Percentiles rank a stretch among this genome's conserved stretches.
These are phyloP conservation scores for Dolomedes plantarius DNA, from an alignment of 2,888 invertebrate genomes.

Conservation along the genomic window DNA sequence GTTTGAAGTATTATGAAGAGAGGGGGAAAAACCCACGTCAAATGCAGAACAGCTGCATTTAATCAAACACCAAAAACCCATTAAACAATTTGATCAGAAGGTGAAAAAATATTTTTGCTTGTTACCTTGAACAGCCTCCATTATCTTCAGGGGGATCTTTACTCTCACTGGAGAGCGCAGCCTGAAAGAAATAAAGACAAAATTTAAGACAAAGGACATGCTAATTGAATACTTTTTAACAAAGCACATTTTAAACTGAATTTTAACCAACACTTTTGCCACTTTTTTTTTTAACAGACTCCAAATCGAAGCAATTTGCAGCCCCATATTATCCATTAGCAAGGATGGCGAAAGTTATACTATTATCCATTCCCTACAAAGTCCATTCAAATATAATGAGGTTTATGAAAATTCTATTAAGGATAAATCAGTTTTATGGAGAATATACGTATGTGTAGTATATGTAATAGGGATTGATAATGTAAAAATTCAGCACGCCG, in stretches of 20 bases:
- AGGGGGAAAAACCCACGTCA: conserved; percentile 27
- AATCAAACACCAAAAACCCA: conserved; percentile 62
- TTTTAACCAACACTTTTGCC: neutral
- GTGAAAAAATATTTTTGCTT: conserved; percentile 17
- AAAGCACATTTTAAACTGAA: conserved; percentile 36
- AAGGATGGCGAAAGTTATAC: neutral
- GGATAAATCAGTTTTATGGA: too few relatives aligned
- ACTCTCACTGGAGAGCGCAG: conserved; percentile 44
- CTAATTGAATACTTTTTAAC: conserved; percentile 49
- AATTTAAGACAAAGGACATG: conserved; percentile 52
- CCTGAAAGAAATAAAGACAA: conserved; percentile 52
- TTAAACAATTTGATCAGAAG: conserved; percentile 57
- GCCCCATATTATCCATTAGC: neutral
- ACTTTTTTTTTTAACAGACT: neutral
- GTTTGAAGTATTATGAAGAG: conserved; percentile 3
- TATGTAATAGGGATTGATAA: too few relatives aligned
- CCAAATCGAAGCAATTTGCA: neutral
- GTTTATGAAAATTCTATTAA: too few relatives aligned
- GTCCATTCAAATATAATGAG: too few relatives aligned
- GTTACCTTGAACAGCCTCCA: conserved; percentile 62
- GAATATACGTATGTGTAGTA: too few relatives aligned
- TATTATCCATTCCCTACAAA: too few relatives aligned
- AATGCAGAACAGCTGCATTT: conserved; percentile 45
- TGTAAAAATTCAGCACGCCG: too few relatives aligned
- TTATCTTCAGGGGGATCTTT: conserved; percentile 67